A percentile compares a stretch with the other conserved stretches of the same genome.
Conservation (phyloP, 2,888 invertebrate genomes). For the Latrodectus hesperus region DNA sequence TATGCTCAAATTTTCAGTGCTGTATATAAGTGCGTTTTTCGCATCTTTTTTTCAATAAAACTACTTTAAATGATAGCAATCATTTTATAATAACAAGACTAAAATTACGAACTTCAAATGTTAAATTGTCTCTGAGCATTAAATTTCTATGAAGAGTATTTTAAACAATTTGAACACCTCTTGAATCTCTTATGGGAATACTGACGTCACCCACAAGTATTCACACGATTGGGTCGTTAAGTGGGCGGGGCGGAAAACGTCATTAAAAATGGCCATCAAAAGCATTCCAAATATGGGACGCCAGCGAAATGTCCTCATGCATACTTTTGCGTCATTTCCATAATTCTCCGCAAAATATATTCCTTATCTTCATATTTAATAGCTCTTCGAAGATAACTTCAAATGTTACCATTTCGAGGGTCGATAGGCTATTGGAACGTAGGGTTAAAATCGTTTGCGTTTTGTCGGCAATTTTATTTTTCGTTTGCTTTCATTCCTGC, state of each 20-base stretch:
- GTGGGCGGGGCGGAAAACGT: conserved; percentile 41
- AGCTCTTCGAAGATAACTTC: conserved; percentile 48
- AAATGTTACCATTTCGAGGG: conserved; percentile 31
- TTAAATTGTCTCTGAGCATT: background rate
- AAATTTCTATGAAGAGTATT: background rate
- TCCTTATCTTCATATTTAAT: conserved; percentile 58
- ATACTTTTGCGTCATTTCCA: conserved; percentile 29
- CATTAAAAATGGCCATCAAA: conserved; percentile 55
- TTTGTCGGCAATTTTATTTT: conserved; percentile 17
- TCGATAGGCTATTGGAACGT: conserved; percentile 55
- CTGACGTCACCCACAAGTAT: conserved; percentile 25
- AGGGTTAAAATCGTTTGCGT: conserved; percentile 64
- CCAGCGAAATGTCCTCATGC: background rate
- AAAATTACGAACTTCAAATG: background rate
- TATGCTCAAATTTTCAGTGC: too few relatives aligned
- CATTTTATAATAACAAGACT: background rate
- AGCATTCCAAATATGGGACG: conserved; percentile 32
- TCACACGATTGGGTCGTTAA: conserved; percentile 20
- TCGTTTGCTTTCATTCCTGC: conserved; percentile 8
- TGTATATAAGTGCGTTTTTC: too few relatives aligned
- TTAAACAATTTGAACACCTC: conserved; percentile 9
- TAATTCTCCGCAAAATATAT: conserved; percentile 44
- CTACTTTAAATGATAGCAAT: background rate
- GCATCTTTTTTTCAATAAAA: background rate
- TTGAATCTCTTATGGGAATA: background rate